phyloP scores from a whole-genome alignment of 2,797 vertebrate species.

The Thamnophis elegans region DNA sequence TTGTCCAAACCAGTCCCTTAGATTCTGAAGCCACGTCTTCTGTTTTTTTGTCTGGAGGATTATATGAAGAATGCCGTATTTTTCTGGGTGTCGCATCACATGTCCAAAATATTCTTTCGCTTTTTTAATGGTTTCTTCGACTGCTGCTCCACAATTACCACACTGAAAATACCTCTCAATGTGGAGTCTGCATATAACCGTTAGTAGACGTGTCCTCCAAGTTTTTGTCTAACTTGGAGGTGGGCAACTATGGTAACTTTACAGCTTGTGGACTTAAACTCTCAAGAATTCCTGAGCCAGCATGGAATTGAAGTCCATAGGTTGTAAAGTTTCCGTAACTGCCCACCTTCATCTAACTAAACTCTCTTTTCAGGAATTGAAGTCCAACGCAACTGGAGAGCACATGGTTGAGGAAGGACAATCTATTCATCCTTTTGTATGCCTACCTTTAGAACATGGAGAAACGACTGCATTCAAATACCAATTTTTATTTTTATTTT shows the following conservation, averaged over 20 bases:
- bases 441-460: neutral
- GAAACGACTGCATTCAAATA: neutral
- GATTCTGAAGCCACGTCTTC: too few species aligned
- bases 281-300: neutral
- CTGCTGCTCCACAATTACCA: neutral
- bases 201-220: too few species aligned
- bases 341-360: neutral
- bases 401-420: neutral
- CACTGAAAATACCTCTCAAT: neutral
- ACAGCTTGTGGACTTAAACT: neutral
- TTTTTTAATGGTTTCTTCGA: neutral
- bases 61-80: too few species aligned
- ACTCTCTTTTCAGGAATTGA: neutral
- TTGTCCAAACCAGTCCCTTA: too few species aligned
- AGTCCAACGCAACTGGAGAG: neutral
- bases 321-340: neutral
- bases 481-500: constrained; percentile 6
- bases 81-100: too few species aligned
- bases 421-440: neutral
- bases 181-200: neutral
- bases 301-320: neutral
- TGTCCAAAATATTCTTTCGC: too few species aligned
- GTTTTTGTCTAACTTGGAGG: neutral
- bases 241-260: neutral
- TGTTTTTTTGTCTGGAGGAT: too few species aligned